Conservation (phyloP, 2,888 invertebrate genomes). For the Callyntrura guangdongensis region DNA sequence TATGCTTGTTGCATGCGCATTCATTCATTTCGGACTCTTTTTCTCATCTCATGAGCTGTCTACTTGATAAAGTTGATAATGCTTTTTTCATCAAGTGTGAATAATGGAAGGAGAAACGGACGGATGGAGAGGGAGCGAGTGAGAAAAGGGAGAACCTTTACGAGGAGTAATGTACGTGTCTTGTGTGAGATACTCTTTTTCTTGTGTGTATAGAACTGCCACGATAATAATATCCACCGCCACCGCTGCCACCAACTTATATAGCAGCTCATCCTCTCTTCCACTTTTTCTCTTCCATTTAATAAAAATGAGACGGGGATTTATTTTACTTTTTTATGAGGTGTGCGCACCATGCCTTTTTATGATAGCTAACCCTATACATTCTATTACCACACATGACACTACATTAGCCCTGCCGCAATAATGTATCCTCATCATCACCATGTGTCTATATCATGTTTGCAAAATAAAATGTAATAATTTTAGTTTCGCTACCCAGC, state of each 20-base stretch:
- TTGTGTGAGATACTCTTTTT: constrained; percentile 6
- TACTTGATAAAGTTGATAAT: constrained; percentile 69
- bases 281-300: constrained; percentile 33
- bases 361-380: constrained; percentile 24
- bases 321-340: constrained; percentile 75
- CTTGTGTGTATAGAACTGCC: background rate
- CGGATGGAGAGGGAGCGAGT: constrained; percentile 21
- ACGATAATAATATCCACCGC: constrained; percentile 57
- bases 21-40: constrained; percentile 44
- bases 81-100: constrained; percentile 77
- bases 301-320: constrained; percentile 75
- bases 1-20: constrained; percentile 59
- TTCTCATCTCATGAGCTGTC: constrained; percentile 44
- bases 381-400: constrained; percentile 8
- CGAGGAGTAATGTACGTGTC: constrained; percentile 22
- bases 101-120: constrained; percentile 69
- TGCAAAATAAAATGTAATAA: constrained; percentile 47
- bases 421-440: background rate
- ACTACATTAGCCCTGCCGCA: background rate
- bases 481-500: constrained; percentile 28
- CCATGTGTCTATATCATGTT: constrained; percentile 19
- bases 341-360: constrained; percentile 47
- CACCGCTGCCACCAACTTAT: constrained; percentile 25
- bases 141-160: constrained; percentile 3
- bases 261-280: constrained; percentile 56